Percentiles rank a stretch among this genome's conserved stretches.
Evolutionary conservation across 2,113 vertebrate genomes (phyloP).

Genomic region (Eublepharis macularius): DNA sequence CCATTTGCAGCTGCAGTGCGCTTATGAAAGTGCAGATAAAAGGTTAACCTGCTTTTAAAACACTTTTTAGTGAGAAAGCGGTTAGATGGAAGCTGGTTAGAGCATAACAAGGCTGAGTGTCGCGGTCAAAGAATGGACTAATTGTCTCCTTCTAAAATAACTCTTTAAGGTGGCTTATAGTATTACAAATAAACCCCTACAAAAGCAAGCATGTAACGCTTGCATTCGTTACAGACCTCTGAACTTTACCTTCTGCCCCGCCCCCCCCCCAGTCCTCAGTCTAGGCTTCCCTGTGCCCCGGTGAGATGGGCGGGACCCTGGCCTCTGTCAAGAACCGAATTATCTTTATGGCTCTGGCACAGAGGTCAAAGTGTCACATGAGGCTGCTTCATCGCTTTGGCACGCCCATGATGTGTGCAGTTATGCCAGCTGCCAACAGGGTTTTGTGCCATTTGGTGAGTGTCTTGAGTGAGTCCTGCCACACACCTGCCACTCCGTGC

Average conservation of each 20-base stretch:
- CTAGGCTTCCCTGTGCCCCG: neutral
- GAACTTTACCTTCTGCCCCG: neutral
- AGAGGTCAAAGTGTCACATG: neutral
- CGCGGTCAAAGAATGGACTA: too few species aligned
- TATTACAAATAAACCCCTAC: too few species aligned
- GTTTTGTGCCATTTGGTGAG: accelerated
- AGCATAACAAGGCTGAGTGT: neutral
- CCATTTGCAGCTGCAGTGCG: neutral
- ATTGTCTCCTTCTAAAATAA: too few species aligned
- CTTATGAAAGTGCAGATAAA: neutral
- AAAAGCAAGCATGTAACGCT: too few species aligned
- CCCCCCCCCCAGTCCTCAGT: neutral
- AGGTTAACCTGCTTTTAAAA: neutral
- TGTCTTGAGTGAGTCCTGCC: accelerated
- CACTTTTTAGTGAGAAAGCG: neutral
- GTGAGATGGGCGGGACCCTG: neutral
- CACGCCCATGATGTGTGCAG: neutral
- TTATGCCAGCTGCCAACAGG: neutral
- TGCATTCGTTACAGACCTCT: neutral
- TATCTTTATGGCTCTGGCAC: neutral
- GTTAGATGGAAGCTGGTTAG: neutral
- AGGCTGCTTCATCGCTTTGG: neutral
- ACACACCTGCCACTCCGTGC: accelerated
- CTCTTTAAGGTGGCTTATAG: too few species aligned
- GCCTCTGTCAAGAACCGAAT: neutral